Percentiles rank a stretch among this genome's conserved stretches.
phyloP scores from a whole-genome alignment of 2,797 vertebrate species.

The Pseudotriccus pelzelni region DNA sequence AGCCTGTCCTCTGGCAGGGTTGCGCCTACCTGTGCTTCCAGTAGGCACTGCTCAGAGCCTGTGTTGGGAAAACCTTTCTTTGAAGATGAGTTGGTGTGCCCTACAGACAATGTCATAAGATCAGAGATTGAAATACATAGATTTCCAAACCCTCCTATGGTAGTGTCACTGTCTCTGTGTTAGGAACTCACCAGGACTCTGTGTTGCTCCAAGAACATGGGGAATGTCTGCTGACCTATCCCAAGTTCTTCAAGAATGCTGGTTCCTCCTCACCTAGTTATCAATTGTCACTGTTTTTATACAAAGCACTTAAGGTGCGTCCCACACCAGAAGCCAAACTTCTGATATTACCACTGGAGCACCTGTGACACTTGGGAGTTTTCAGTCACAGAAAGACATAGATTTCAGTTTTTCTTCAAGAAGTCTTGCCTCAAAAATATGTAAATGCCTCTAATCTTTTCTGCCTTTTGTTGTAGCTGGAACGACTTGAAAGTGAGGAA shows the following conservation, averaged over 20 bases:
- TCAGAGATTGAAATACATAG: fast-evolving
- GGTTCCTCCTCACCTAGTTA: background rate
- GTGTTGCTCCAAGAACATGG: background rate
- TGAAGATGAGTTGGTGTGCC: background rate
- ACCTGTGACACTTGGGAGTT: background rate
- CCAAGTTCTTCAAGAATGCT: fast-evolving
- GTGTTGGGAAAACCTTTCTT: background rate
- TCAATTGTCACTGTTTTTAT: background rate
- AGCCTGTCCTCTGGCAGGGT: background rate
- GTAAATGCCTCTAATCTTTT: background rate
- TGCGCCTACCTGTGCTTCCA: background rate
- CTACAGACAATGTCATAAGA: background rate
- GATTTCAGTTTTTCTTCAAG: background rate
- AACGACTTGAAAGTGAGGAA: background rate
- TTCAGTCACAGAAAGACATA: background rate
- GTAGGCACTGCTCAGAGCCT: background rate
- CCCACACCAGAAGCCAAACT: background rate
- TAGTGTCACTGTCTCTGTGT: background rate
- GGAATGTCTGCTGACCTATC: background rate
- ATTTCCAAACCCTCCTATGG: background rate
- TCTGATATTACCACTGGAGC: background rate
- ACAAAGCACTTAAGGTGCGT: background rate
- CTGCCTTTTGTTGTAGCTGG: background rate
- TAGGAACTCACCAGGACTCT: background rate
- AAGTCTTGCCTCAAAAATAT: background rate